Evolutionary conservation across 2,113 vertebrate genomes (phyloP), one percentile per base, ranked within the genome.

Genomic region (Pimephales promelas): DNA sequence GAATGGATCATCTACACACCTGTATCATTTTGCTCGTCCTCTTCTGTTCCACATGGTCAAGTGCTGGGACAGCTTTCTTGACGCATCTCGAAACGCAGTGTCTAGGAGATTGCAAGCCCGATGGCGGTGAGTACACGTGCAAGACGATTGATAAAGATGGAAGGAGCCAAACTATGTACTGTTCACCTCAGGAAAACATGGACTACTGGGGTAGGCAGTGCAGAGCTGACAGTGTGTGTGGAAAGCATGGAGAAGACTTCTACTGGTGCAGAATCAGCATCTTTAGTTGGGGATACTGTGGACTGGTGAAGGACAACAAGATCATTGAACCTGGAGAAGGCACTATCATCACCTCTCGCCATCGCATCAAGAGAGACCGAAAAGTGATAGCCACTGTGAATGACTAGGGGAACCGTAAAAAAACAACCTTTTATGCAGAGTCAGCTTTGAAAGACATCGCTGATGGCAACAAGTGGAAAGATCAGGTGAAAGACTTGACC

Each of bases 221-320:
- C 36, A 10, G 10, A 71, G 36, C 4, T 43, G 36, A 71, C 68
- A 71, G 36, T n/a, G 5, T 1, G 34, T 71, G 36, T 43, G 68
- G 34, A 8, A 22, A n/a, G 36, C 26, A 71, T 71, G 36, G 31
- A 71, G 9, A 71, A 43, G 34, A n/a, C 68, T 71, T 3, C 68
- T 43, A 6, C 68, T 71, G 68, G 68, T 71, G 36, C 22, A n/a
- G n/a, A 43, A n/a, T n/a, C 13, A 43, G 20, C n/a, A 10, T 10
- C 36, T 43, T 71, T 43, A n/a, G 20, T 43, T 71, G 36, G 36
- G 68, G 68, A n/a, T 71, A n/a, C 68, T 71, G 18, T 24, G 68
- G 68, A 36, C 68, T 71, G 36, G 68, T 71, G 68, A 71, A 22
- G 20, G 34, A 71, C 7, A 10, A 71, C 68, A 11, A 71, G 6